Percentiles rank a stretch among this genome's conserved stretches.
Conservation (phyloP, 2,888 invertebrate species). For the Epicampocera succincta region DNA sequence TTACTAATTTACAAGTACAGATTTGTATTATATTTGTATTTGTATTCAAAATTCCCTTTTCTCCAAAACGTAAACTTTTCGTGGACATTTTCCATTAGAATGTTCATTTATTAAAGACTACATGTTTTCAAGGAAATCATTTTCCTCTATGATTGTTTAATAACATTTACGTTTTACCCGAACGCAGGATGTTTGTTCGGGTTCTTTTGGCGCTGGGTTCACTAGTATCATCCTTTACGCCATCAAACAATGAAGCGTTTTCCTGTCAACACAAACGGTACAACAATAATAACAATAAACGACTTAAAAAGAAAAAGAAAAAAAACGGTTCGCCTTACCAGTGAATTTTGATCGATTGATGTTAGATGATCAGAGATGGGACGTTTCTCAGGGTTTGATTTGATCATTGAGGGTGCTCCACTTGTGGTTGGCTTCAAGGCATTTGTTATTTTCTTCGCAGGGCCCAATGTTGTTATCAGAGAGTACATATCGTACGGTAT, state of each 20-base stretch:
- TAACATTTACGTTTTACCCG: conserved; percentile 71
- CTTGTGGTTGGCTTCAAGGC: conserved; percentile 66
- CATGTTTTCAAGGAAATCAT: conserved; percentile 4
- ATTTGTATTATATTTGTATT: conserved; percentile 1
- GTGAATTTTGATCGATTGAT: conserved; percentile 73
- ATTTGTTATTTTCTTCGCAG: conserved; percentile 68
- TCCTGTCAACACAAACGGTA: conserved; percentile 40
- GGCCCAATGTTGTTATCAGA: conserved; percentile 70
- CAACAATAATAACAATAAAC: background rate
- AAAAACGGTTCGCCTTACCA: conserved; percentile 45
- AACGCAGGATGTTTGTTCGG: conserved; percentile 72
- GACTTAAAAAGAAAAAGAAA: no score
- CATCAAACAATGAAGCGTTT: conserved; percentile 69
- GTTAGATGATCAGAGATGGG: conserved; percentile 69
- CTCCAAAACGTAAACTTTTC: conserved; percentile 3
- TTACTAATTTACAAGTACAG: conserved; percentile 48
- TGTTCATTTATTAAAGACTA: conserved; percentile 22
- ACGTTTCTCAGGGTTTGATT: conserved; percentile 70
- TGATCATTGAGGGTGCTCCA: conserved; percentile 56
- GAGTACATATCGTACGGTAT: conserved; percentile 87
- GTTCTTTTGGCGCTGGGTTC: conserved; percentile 76
- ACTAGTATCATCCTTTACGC: conserved; percentile 73
- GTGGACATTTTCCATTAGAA: conserved; percentile 49
- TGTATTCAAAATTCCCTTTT: conserved; percentile 37
- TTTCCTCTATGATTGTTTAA: conserved; percentile 36